Percentiles rank a stretch among this genome's conserved stretches.
These are phyloP conservation scores for Chelonia mydas DNA, from an alignment of 2,797 vertebrate species.

Conservation along the genomic window DNA sequence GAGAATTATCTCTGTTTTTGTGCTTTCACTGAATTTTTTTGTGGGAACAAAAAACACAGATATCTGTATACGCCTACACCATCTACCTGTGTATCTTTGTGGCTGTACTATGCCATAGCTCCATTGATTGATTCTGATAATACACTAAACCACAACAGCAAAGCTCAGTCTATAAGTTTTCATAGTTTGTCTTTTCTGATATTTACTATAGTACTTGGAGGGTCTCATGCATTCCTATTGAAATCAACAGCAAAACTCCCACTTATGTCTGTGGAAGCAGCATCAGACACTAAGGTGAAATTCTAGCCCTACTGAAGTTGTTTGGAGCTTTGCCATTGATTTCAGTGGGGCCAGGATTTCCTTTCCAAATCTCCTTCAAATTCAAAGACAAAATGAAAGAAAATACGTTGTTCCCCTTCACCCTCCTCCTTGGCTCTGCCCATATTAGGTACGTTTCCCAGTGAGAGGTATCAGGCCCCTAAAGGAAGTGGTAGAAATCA, in stretches of 20 bases:
- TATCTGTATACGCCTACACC: neutral
- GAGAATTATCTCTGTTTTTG: neutral
- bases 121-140: neutral
- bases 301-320: neutral
- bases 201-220: neutral
- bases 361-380: neutral
- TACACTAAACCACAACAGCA: neutral
- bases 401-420: neutral
- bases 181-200: neutral
- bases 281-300: neutral
- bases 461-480: neutral
- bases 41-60: neutral
- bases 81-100: neutral
- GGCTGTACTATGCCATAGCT: neutral
- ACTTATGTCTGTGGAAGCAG: neutral
- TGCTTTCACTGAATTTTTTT: neutral
- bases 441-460: neutral
- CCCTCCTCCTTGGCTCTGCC: neutral
- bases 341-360: neutral
- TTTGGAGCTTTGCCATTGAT: neutral
- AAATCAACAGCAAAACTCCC: constrained; percentile 1
- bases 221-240: neutral
- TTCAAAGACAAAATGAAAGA: neutral
- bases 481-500: neutral
- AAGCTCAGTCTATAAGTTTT: neutral